A percentile compares a stretch with the other conserved stretches of the same genome.
Conservation (phyloP, 2,888 invertebrate species). For the Sminthurides aquaticus region DNA sequence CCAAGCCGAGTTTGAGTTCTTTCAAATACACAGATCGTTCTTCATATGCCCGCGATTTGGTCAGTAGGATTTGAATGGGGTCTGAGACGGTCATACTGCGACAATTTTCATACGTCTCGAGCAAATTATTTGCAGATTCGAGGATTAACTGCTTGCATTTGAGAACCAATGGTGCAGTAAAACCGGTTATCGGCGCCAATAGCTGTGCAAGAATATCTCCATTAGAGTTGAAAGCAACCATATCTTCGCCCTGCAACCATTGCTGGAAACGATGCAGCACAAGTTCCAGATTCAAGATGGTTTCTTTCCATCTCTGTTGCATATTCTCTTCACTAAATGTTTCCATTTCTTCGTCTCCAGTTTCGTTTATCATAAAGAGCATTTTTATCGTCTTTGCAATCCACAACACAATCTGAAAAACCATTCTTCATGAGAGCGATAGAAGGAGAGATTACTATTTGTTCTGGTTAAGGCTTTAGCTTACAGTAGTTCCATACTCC, state of each 20-base stretch:
- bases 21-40: conserved; percentile 14
- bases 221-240: not conserved
- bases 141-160: conserved; percentile 12
- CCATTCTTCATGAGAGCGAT: no score
- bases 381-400: no score
- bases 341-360: not conserved
- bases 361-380: no score
- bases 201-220: conserved; percentile 16
- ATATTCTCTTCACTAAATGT: conserved; percentile 10
- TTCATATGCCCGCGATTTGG: conserved; percentile 15
- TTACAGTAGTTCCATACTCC: conserved; percentile 11
- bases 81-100: not conserved
- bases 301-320: conserved; percentile 14
- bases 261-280: conserved; percentile 11
- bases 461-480: no score
- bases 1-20: conserved; percentile 16
- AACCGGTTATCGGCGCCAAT: conserved; percentile 19
- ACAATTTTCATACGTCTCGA: not conserved
- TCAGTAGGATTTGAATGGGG: not conserved
- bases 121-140: not conserved
- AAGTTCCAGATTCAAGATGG: conserved; percentile 4
- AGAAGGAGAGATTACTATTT: no score
- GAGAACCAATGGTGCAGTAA: conserved; percentile 17
- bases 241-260: conserved; percentile 16
- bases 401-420: no score